Evolutionary conservation across 2,888 invertebrate genomes (phyloP).

Genomic region (Adelognathus sp.): DNA sequence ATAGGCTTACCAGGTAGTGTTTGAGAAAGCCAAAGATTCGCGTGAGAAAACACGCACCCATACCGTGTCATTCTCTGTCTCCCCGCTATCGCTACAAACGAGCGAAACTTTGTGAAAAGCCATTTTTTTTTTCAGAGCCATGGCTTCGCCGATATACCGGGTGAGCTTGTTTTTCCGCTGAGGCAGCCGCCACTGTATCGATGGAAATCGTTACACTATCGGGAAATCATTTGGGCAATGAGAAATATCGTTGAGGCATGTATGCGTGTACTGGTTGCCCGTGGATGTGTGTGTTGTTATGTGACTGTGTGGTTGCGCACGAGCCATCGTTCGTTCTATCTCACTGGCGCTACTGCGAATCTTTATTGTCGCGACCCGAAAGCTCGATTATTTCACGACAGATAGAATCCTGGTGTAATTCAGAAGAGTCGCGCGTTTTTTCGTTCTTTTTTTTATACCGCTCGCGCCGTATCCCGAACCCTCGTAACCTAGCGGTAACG

Average conservation of each 20-base stretch:
- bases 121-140: background rate
- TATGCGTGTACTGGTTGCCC: background rate
- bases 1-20: constrained; percentile 14
- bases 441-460: constrained; percentile 26
- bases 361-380: constrained; percentile 33
- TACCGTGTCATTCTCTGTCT: background rate
- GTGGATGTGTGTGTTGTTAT: background rate
- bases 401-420: constrained; percentile 37
- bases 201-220: constrained; percentile 30
- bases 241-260: background rate
- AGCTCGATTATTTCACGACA: constrained; percentile 45
- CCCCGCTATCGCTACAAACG: background rate
- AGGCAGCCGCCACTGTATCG: constrained; percentile 1
- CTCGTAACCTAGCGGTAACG: constrained; percentile 35
- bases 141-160: background rate
- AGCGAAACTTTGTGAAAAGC: background rate
- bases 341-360: constrained; percentile 16
- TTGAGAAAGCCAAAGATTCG: background rate
- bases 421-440: constrained; percentile 18
- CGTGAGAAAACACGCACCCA: background rate
- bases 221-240: constrained; percentile 13
- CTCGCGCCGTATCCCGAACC: constrained; percentile 6
- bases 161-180: background rate
- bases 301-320: background rate
- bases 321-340: constrained; percentile 13